Evolutionary conservation across 2,797 vertebrate genomes (phyloP).

Genomic region (Triplophysa yarkandensis): DNA sequence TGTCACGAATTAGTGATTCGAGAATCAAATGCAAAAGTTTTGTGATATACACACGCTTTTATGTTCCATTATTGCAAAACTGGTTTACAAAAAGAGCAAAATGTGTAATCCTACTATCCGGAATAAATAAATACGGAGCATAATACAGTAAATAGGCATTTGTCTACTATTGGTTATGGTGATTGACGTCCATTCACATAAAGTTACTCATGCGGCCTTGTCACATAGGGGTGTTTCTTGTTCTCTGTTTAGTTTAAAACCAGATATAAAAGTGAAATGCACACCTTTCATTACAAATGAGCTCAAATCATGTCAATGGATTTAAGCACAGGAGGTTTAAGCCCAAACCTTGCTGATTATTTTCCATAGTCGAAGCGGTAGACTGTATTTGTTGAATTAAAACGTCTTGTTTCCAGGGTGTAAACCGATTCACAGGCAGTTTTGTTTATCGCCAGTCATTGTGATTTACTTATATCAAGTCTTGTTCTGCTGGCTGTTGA

Average conservation of each 20-base stretch:
- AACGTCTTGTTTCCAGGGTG: not conserved
- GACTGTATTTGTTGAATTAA: not conserved
- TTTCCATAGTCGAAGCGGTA: not conserved
- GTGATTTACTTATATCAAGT: slow-evolving; percentile 39
- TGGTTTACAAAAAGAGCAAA: too few species aligned
- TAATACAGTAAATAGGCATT: not conserved
- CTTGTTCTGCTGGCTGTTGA: slow-evolving; percentile 33
- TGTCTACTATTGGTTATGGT: not conserved
- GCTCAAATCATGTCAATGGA: not conserved
- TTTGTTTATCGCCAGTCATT: slow-evolving; percentile 44
- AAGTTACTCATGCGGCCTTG: slow-evolving; percentile 6
- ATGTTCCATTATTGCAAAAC: too few species aligned
- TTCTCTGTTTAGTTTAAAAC: slow-evolving; percentile 8
- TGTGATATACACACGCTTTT: too few species aligned
- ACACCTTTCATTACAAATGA: not conserved
- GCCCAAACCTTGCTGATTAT: not conserved
- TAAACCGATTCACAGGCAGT: not conserved
- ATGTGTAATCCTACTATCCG: too few species aligned
- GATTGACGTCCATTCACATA: slow-evolving; percentile 10
- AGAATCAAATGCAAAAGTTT: not conserved
- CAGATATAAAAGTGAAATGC: slow-evolving; percentile 17
- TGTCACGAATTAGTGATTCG: not conserved
- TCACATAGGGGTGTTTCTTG: slow-evolving; percentile 8
- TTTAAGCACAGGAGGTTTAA: too few species aligned
- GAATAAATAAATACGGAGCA: too few species aligned